A percentile compares a stretch with the other conserved stretches of the same genome.
Evolutionary conservation across 2,888 invertebrate genomes (phyloP).

Genomic region (Agonopterix alstromeriana): DNA sequence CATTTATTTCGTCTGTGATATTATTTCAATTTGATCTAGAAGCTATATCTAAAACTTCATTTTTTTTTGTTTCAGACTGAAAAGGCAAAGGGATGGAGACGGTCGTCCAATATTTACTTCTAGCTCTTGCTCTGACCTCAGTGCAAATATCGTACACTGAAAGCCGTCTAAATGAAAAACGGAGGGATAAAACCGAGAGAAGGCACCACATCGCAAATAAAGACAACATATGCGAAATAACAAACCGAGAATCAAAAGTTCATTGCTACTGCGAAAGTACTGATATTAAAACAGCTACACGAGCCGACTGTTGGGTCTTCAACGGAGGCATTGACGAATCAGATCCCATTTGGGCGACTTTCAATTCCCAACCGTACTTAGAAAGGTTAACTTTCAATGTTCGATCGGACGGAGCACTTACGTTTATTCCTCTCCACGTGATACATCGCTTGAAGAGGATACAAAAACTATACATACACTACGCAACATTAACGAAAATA

Average conservation of each 20-base stretch:
- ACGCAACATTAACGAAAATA: constrained; percentile 83
- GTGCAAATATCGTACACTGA: constrained; percentile 73
- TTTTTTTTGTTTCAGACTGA: constrained; percentile 56
- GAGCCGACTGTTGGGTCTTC: constrained; percentile 88
- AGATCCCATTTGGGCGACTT: constrained; percentile 84
- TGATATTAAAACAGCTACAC: constrained; percentile 75
- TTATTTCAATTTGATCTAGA: constrained; percentile 3
- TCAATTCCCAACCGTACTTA: constrained; percentile 82
- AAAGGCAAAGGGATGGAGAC: constrained; percentile 55
- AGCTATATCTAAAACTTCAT: constrained; percentile 14
- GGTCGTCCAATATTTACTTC: constrained; percentile 68
- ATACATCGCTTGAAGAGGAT: constrained; percentile 80
- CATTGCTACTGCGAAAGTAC: constrained; percentile 82
- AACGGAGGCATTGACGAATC: constrained; percentile 80
- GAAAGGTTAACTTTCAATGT: constrained; percentile 83
- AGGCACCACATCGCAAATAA: constrained; percentile 52
- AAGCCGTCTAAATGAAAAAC: constrained; percentile 73
- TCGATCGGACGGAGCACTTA: constrained; percentile 81
- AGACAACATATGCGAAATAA: constrained; percentile 78
- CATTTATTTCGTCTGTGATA: no score
- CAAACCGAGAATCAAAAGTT: constrained; percentile 73
- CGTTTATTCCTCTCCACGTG: constrained; percentile 83
- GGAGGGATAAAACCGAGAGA: constrained; percentile 68
- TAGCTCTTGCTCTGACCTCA: constrained; percentile 69
- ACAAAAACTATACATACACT: constrained; percentile 81